Percentiles rank a stretch among this genome's conserved stretches.
These are phyloP conservation scores for Misgurnus anguillicaudatus DNA, from an alignment of 2,113 vertebrate species.

Conservation along the genomic window DNA sequence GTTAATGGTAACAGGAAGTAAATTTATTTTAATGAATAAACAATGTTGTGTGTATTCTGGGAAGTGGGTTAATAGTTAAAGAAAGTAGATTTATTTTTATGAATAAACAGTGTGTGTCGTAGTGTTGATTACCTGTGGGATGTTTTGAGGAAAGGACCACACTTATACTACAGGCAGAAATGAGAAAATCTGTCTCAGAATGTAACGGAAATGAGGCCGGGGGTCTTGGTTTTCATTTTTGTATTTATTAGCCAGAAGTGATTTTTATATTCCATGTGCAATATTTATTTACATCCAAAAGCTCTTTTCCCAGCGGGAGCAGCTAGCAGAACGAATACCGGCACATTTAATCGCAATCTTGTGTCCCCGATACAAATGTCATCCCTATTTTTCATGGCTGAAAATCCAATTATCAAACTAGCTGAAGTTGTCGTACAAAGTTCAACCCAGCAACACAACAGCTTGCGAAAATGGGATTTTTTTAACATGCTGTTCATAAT, in stretches of 20 bases:
- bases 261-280: background rate
- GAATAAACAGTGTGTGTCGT: slow-evolving; percentile 6
- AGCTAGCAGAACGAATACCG: background rate
- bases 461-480: background rate
- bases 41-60: slow-evolving; percentile 21
- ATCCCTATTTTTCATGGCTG: slow-evolving; percentile 31
- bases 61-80: slow-evolving; percentile 35
- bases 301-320: background rate
- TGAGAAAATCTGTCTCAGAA: slow-evolving; percentile 15
- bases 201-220: slow-evolving; percentile 3
- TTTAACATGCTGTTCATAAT: slow-evolving; percentile 32
- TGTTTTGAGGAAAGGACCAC: background rate
- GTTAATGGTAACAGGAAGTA: slow-evolving; percentile 42
- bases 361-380: slow-evolving; percentile 14
- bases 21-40: slow-evolving; percentile 37
- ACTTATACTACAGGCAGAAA: background rate
- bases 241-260: background rate
- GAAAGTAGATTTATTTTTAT: slow-evolving; percentile 30
- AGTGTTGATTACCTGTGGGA: background rate
- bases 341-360: slow-evolving; percentile 20
- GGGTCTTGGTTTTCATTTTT: background rate
- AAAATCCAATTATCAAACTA: slow-evolving; percentile 48
- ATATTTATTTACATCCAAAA: slow-evolving; percentile 5
- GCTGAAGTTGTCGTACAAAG: slow-evolving; percentile 25
- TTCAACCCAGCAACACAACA: slow-evolving; percentile 22